phyloP scores from a whole-genome alignment of 2,888 invertebrate genomes.

The Zeuzera pyrina region DNA sequence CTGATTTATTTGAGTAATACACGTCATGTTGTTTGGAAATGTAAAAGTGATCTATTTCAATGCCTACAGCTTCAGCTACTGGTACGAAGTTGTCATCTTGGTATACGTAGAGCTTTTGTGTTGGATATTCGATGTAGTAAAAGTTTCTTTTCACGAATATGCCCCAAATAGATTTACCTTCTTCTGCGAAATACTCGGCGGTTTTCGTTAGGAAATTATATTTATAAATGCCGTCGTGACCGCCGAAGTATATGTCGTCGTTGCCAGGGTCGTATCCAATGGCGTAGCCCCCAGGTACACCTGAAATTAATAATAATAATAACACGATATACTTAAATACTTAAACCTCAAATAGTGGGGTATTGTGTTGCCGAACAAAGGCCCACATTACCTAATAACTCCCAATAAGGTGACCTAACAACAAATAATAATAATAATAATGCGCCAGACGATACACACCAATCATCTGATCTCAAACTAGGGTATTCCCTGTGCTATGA shows the following conservation, averaged over 20 bases:
- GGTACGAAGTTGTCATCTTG: conserved; percentile 34
- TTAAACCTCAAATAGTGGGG: too few relatives aligned
- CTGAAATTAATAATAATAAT: too few relatives aligned
- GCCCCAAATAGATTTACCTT: conserved; percentile 51
- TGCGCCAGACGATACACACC: too few relatives aligned
- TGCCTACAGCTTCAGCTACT: conserved; percentile 38
- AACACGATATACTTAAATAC: too few relatives aligned
- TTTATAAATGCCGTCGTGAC: conserved; percentile 57
- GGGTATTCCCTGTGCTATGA: too few relatives aligned
- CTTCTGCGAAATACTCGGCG: conserved; percentile 50
- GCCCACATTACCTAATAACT: too few relatives aligned
- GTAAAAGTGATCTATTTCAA: conserved; percentile 49
- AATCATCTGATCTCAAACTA: too few relatives aligned
- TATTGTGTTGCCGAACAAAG: too few relatives aligned
- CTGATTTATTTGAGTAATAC: conserved; percentile 52
- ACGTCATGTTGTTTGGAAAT: conserved; percentile 38
- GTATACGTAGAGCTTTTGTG: conserved; percentile 42
- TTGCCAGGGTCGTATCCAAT: conserved; percentile 48
- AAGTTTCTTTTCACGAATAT: conserved; percentile 45
- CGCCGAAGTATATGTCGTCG: conserved; percentile 57
- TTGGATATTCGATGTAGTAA: conserved; percentile 55
- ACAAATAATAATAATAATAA: too few relatives aligned
- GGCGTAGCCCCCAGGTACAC: conserved; percentile 49
- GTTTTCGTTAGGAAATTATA: conserved; percentile 44
- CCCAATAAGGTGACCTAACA: too few relatives aligned